A percentile compares a stretch with the other conserved stretches of the same genome.
Evolutionary conservation across 2,888 invertebrate genomes (phyloP).

Genomic region (Harmothoe impar): DNA sequence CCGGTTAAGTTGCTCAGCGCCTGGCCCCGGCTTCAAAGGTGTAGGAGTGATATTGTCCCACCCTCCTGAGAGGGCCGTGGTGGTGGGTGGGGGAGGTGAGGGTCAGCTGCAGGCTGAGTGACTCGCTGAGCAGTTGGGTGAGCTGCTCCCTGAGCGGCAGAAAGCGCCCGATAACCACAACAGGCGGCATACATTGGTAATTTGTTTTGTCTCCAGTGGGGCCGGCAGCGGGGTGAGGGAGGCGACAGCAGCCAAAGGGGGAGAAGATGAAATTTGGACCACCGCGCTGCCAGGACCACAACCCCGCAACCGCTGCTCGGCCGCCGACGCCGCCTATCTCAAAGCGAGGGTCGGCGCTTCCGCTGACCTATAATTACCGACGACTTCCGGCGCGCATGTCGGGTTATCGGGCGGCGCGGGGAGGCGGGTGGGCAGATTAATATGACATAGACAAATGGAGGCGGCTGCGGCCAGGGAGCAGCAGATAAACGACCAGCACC

Average conservation of each 20-base stretch:
- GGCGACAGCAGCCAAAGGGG: not conserved
- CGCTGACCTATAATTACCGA: conserved; percentile 45
- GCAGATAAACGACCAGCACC: conserved; percentile 16
- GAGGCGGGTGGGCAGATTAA: conserved; percentile 29
- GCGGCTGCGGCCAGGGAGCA: conserved; percentile 12
- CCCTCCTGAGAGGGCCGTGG: not conserved
- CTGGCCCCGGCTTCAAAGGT: conserved; percentile 6
- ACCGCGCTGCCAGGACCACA: not conserved
- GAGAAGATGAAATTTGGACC: conserved; percentile 52
- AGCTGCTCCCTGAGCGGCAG: not conserved
- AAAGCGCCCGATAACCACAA: not conserved
- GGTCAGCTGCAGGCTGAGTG: conserved; percentile 29
- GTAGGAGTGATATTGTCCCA: conserved; percentile 32
- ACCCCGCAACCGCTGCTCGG: not conserved
- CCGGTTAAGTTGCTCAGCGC: not conserved
- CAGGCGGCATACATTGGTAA: conserved; percentile 36
- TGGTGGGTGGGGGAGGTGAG: not conserved
- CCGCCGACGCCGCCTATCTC: conserved; percentile 41
- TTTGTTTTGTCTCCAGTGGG: conserved; percentile 33
- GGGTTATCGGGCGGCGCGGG: conserved; percentile 33
- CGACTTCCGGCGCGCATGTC: conserved; percentile 30
- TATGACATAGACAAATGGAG: conserved; percentile 59
- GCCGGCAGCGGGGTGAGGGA: not conserved
- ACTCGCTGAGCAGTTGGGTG: conserved; percentile 28
- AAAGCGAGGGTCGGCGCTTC: conserved; percentile 41